phyloP scores from a whole-genome alignment of 2,113 vertebrate genomes.

The Barbus barbus region DNA sequence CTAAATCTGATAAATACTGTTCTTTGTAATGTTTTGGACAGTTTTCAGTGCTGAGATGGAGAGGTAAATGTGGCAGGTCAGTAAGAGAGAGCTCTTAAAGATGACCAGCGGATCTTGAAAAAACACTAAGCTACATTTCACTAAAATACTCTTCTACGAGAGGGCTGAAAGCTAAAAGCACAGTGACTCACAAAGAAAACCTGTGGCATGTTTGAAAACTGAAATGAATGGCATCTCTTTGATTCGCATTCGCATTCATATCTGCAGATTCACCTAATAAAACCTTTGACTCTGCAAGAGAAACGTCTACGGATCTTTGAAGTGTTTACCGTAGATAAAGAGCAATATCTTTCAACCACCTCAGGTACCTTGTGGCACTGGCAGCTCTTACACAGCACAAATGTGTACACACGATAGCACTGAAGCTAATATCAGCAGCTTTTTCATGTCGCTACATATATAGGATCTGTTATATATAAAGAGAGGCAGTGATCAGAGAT shows the following conservation, averaged over 20 bases:
- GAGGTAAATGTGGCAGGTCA: background rate
- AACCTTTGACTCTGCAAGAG: constrained; percentile 22
- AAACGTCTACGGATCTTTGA: constrained; percentile 23
- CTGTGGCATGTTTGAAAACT: background rate
- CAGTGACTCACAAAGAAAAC: constrained; percentile 10
- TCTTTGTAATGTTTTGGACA: background rate
- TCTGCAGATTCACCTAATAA: constrained; percentile 22
- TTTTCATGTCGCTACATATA: constrained; percentile 16
- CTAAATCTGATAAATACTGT: too few relatives aligned
- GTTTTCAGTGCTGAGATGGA: background rate
- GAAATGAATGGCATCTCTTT: constrained; percentile 34
- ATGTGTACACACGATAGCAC: constrained; percentile 8
- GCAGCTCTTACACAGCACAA: constrained; percentile 27
- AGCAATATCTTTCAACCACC: constrained; percentile 31
- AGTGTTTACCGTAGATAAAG: constrained; percentile 44
- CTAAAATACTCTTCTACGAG: constrained; percentile 8
- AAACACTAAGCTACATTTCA: constrained; percentile 1
- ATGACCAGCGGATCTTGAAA: background rate
- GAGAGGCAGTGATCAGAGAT: background rate
- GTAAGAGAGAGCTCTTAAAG: constrained; percentile 17
- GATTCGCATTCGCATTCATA: constrained; percentile 1
- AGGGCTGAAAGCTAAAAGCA: constrained; percentile 20
- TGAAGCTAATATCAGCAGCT: constrained; percentile 25
- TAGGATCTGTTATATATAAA: constrained; percentile 1
- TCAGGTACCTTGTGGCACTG: constrained; percentile 27